Conservation (phyloP, 2,888 invertebrate species). For the Leptinotarsa juncta region DNA sequence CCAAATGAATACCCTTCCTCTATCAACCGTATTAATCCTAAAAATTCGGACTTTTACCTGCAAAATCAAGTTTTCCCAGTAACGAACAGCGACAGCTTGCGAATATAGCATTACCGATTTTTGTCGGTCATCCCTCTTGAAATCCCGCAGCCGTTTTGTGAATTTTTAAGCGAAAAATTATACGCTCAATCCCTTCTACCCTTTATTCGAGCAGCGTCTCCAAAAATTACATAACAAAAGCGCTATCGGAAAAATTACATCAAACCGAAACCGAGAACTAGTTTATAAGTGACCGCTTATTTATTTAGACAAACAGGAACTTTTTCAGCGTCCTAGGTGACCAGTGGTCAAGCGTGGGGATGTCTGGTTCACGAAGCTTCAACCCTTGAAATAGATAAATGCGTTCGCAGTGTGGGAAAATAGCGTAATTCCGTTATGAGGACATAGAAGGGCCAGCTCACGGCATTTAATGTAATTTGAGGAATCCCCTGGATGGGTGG, state of each 20-base stretch:
- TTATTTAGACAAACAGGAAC: conserved; percentile 35
- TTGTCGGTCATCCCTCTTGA: conserved; percentile 32
- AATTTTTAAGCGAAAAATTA: conserved; percentile 46
- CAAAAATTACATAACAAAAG: conserved; percentile 51
- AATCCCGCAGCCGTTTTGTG: conserved; percentile 33
- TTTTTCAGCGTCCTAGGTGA: conserved; percentile 44
- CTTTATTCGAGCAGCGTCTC: conserved; percentile 42
- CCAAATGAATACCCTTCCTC: background rate
- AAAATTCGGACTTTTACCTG: conserved; percentile 43
- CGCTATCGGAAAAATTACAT: conserved; percentile 54
- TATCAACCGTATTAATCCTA: conserved; percentile 25
- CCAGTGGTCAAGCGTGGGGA: conserved; percentile 51
- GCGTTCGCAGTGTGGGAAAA: conserved; percentile 49
- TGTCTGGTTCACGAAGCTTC: conserved; percentile 47
- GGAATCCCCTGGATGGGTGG: background rate
- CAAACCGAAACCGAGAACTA: conserved; percentile 53
- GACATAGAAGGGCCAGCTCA: conserved; percentile 14
- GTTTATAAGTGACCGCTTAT: conserved; percentile 55
- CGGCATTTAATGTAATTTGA: conserved; percentile 9
- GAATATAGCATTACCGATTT: conserved; percentile 39
- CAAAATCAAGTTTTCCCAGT: conserved; percentile 34
- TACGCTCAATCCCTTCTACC: conserved; percentile 37
- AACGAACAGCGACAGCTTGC: conserved; percentile 38
- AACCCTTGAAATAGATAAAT: conserved; percentile 50
- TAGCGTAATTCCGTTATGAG: conserved; percentile 40